A percentile compares a stretch with the other conserved stretches of the same genome.
Conservation (phyloP, 2,113 vertebrate genomes). For the Dipodomys merriami region DNA sequence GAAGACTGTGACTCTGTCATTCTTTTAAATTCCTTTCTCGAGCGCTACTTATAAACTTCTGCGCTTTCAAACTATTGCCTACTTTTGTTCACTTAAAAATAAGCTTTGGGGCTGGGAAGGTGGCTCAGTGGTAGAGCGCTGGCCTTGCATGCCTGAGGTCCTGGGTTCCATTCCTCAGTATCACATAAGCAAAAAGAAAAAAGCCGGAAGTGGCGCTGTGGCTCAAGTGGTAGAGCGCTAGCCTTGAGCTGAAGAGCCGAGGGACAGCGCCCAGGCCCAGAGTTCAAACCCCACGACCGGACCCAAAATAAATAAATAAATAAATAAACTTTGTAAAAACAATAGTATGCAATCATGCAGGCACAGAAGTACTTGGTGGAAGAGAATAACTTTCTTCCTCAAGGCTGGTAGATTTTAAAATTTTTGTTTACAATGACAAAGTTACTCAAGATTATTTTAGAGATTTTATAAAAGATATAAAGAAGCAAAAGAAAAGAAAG, state of each 20-base stretch:
- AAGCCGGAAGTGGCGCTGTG: too few relatives aligned
- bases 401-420: not conserved
- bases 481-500: not conserved
- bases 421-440: not conserved
- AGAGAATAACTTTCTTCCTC: not conserved
- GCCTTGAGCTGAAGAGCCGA: too few relatives aligned
- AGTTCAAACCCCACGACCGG: too few relatives aligned
- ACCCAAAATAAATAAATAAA: too few relatives aligned
- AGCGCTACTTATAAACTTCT: constrained; percentile 44
- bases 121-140: too few relatives aligned
- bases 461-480: not conserved
- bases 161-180: too few relatives aligned
- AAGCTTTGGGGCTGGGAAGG: not conserved
- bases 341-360: not conserved
- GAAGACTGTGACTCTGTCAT: constrained; percentile 19
- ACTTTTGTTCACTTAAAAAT: constrained; percentile 33
- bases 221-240: too few relatives aligned
- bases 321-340: not conserved
- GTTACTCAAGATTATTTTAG: not conserved
- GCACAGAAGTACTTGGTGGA: not conserved
- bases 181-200: too few relatives aligned
- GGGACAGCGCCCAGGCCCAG: too few relatives aligned
- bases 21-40: not conserved
- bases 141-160: too few relatives aligned
- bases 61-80: not conserved